Conservation (phyloP, 2,888 invertebrate genomes). For the Gryllus longicercus region DNA sequence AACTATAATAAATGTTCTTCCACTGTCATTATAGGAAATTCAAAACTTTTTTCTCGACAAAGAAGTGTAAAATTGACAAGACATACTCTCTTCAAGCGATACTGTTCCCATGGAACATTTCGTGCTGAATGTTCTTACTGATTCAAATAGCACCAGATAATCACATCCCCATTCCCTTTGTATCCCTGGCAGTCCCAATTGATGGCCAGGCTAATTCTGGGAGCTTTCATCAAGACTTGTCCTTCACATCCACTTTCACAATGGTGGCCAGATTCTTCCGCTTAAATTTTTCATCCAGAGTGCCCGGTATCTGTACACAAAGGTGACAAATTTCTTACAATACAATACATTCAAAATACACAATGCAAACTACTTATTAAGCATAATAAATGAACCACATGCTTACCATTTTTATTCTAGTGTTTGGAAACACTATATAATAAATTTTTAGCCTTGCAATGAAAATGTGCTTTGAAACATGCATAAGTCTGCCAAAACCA, state of each 20-base stretch:
- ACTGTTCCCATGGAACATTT: background rate
- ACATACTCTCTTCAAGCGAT: background rate
- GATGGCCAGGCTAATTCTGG: background rate
- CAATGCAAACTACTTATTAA: background rate
- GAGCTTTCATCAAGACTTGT: slow-evolving; percentile 31
- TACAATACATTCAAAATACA: slow-evolving; percentile 21
- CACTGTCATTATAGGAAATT: no score
- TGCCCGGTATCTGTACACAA: slow-evolving; percentile 56
- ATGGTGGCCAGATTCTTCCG: slow-evolving; percentile 41
- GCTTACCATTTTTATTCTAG: no score
- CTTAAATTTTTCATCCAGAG: slow-evolving; percentile 57
- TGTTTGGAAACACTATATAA: no score
- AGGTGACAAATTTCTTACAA: slow-evolving; percentile 40
- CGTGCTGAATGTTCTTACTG: background rate
- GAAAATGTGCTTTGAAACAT: background rate
- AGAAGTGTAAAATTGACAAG: background rate
- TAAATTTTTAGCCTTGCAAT: background rate
- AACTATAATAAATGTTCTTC: no score
- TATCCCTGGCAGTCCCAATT: background rate
- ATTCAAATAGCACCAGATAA: background rate
- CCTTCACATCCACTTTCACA: slow-evolving; percentile 18
- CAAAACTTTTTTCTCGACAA: no score
- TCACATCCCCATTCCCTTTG: background rate
- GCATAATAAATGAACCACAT: no score
- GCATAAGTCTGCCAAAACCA: background rate